A percentile compares a stretch with the other conserved stretches of the same genome.
Evolutionary conservation across 2,113 vertebrate genomes (phyloP).

Genomic region (Poeciliopsis prolifica): DNA sequence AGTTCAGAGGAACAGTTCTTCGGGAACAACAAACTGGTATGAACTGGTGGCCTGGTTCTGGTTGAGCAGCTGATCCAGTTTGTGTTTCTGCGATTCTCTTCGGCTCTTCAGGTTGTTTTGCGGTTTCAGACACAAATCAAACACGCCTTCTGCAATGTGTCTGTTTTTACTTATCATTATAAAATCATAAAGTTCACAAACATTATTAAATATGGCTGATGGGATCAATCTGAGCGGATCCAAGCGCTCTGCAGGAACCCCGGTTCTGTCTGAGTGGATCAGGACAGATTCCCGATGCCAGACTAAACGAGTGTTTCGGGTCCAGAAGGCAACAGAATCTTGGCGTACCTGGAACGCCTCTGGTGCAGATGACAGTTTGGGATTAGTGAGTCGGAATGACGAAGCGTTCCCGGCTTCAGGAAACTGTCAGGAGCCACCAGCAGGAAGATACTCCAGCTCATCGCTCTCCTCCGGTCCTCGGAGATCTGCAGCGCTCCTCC

Average conservation of each 20-base stretch:
- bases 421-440: slow-evolving; percentile 6
- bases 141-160: not conserved
- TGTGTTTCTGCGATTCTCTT: not conserved
- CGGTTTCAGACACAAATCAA: not conserved
- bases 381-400: not conserved
- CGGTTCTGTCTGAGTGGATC: no score
- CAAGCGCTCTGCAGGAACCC: no score
- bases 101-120: not conserved
- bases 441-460: slow-evolving; percentile 73
- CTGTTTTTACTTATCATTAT: not conserved
- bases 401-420: not conserved
- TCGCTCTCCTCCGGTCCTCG: slow-evolving; percentile 85
- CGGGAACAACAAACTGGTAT: no score
- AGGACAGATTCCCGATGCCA: no score
- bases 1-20: no score
- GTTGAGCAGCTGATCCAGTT: not conserved
- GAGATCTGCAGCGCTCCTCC: not conserved
- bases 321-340: not conserved
- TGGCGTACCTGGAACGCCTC: not conserved
- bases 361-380: no score
- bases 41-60: not conserved
- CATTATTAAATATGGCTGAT: not conserved
- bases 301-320: not conserved
- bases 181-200: not conserved
- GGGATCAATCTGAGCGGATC: not conserved